phyloP scores from a whole-genome alignment of 2,113 vertebrate genomes.

The Gadus macrocephalus region DNA sequence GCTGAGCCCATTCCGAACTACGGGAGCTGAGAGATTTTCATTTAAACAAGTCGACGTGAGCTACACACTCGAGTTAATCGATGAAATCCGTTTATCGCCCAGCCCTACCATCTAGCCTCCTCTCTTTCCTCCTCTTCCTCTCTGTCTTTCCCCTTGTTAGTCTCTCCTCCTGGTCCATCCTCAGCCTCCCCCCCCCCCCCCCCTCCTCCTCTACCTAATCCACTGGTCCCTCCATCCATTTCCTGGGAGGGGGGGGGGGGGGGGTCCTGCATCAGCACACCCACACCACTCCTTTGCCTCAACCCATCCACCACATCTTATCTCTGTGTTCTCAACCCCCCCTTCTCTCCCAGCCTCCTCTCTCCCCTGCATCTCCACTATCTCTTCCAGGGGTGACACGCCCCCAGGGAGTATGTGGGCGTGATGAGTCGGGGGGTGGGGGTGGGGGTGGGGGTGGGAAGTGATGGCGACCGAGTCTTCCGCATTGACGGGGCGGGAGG shows the following conservation, averaged over 20 bases:
- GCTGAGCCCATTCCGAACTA: too few species aligned
- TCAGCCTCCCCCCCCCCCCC: neutral
- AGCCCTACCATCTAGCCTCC: neutral
- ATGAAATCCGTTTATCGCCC: too few species aligned
- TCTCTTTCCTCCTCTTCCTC: conserved; percentile 9
- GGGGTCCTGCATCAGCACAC: neutral
- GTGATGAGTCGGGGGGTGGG: too few species aligned
- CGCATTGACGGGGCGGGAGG: too few species aligned
- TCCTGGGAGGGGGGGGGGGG: neutral
- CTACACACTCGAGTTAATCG: too few species aligned
- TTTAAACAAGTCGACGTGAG: too few species aligned
- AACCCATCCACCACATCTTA: neutral
- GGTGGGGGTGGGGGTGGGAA: too few species aligned
- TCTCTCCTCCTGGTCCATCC: neutral
- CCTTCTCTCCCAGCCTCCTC: neutral
- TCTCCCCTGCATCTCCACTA: too few species aligned
- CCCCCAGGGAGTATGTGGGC: too few species aligned
- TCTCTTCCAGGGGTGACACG: too few species aligned
- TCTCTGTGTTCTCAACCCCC: neutral
- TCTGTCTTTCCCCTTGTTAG: neutral
- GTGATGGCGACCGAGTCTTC: too few species aligned
- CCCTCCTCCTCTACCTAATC: neutral
- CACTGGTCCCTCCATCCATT: neutral
- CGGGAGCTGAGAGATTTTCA: too few species aligned
- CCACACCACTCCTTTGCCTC: conserved; percentile 13